phyloP scores from a whole-genome alignment of 2,888 invertebrate species.

The Nesidiocoris tenuis region DNA sequence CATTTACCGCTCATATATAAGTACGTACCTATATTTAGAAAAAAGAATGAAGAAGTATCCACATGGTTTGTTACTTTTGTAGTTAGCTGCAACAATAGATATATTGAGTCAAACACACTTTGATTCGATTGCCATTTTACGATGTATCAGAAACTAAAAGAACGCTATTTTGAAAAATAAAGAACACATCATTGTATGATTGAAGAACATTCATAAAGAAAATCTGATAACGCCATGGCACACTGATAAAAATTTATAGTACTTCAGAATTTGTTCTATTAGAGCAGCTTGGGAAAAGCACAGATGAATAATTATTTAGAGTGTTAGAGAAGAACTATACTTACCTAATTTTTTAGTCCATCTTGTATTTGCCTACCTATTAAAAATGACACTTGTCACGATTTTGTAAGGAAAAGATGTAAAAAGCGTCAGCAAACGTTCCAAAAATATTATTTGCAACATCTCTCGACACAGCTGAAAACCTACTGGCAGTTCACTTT shows the following conservation, averaged over 20 bases:
- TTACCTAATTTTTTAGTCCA: not conserved
- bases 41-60: not conserved
- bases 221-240: not conserved
- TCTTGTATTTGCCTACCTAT: too few species aligned
- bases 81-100: not conserved
- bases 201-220: not conserved
- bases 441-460: not conserved
- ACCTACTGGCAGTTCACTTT: not conserved
- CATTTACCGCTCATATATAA: not conserved
- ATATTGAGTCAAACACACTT: not conserved
- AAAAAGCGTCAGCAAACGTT: too few species aligned
- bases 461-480: not conserved
- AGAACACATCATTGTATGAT: not conserved
- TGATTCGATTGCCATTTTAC: not conserved
- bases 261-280: not conserved
- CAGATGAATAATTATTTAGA: not conserved
- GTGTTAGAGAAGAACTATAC: not conserved
- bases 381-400: not conserved
- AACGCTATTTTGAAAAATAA: not conserved
- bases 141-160: not conserved
- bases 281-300: not conserved
- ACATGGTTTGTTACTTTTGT: not conserved
- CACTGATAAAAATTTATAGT: not conserved
- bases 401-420: not conserved
- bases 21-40: not conserved